phyloP scores from a whole-genome alignment of 2,113 vertebrate genomes.

The Carassius auratus region DNA sequence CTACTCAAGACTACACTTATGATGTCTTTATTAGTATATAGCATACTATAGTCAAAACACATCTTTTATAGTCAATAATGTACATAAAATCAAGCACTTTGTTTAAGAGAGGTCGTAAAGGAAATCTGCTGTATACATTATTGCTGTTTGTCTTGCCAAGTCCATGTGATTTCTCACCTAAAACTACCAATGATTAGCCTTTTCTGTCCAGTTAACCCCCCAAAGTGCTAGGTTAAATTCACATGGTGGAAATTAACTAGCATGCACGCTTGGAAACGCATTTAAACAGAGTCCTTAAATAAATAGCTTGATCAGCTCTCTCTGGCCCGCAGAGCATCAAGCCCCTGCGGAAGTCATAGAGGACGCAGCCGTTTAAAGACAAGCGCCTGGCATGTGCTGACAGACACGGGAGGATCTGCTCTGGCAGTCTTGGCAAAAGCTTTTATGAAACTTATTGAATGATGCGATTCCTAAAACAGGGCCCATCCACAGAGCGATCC shows the following conservation, averaged over 20 bases:
- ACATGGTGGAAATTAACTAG: constrained; percentile 42
- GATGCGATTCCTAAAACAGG: constrained; percentile 56
- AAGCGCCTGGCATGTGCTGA: constrained; percentile 59
- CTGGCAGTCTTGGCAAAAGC: constrained; percentile 54
- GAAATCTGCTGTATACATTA: background rate
- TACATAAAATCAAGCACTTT: constrained; percentile 17
- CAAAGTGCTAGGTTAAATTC: constrained; percentile 35
- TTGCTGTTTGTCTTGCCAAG: constrained; percentile 9
- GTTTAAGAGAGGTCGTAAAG: constrained; percentile 31
- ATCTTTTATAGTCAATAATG: constrained; percentile 16
- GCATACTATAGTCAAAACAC: background rate
- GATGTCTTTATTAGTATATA: constrained; percentile 15
- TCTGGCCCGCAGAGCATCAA: constrained; percentile 1
- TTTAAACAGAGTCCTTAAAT: constrained; percentile 53
- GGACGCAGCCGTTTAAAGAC: constrained; percentile 57
- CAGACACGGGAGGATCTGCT: constrained; percentile 48
- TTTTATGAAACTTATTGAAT: constrained; percentile 54
- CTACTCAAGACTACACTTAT: background rate
- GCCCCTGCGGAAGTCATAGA: constrained; percentile 52
- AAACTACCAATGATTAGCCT: background rate
- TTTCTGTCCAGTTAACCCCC: constrained; percentile 7
- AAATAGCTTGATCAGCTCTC: constrained; percentile 52
- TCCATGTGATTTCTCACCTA: constrained; percentile 14
- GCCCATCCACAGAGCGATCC: constrained; percentile 29
- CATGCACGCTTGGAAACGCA: constrained; percentile 18